Conservation (phyloP, 2,888 invertebrate genomes). For the Drosophila stalkeri region DNA sequence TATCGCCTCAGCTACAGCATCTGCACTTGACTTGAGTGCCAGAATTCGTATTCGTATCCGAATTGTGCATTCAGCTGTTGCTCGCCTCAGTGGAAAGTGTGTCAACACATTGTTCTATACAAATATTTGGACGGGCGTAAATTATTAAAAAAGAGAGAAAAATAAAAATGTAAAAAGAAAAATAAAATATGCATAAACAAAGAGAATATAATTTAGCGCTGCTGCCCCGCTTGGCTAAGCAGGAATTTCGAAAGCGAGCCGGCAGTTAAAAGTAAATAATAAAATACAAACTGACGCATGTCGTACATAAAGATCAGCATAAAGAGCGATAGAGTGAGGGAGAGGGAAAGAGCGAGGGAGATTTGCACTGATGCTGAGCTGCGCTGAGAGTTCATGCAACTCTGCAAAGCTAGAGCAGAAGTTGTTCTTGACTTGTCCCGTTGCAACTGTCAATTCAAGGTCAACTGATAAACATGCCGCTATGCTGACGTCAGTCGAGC, state of each 20-base stretch:
- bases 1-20: slow-evolving; percentile 8
- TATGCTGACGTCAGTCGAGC: slow-evolving; percentile 19
- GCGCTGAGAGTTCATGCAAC: background rate
- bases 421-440: slow-evolving; percentile 22
- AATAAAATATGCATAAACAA: slow-evolving; percentile 36
- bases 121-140: slow-evolving; percentile 52
- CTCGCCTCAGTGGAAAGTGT: slow-evolving; percentile 50
- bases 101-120: slow-evolving; percentile 65
- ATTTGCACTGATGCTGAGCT: background rate
- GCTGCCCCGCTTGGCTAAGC: slow-evolving; percentile 50
- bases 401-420: background rate
- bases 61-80: slow-evolving; percentile 58
- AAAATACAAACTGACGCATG: slow-evolving; percentile 9
- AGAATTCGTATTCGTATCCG: slow-evolving; percentile 36
- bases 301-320: slow-evolving; percentile 26
- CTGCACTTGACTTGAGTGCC: slow-evolving; percentile 30
- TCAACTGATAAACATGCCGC: background rate
- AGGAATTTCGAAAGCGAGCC: slow-evolving; percentile 59
- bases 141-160: slow-evolving; percentile 34
- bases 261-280: slow-evolving; percentile 26
- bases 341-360: background rate
- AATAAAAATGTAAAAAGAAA: too few species aligned
- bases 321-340: too few species aligned
- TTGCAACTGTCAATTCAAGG: slow-evolving; percentile 26
- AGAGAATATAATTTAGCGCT: background rate